Base-by-base conservation (phyloP, 64 coral and sea anemone species). In the Stichodactyla mertensii region DNA sequence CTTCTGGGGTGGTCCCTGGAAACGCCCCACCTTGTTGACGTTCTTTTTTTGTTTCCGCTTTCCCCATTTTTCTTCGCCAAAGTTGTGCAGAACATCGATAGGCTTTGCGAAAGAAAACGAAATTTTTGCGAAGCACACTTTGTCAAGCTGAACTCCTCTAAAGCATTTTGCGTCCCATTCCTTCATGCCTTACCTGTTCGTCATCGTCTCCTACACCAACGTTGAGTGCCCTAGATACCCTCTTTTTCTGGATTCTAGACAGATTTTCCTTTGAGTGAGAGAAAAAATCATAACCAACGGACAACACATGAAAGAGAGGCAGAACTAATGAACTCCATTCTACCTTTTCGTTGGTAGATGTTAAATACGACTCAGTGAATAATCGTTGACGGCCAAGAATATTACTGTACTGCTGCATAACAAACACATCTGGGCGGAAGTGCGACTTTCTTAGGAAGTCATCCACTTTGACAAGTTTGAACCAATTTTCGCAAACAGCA, bases 381-480 rank as follows among this genome's bases (percentile, higher is more conserved):
- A 88, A 22, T 26, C 86, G 19, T 79, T 88, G 86, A 10, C 86
- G 51, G 7, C 86, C 86, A 27, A 54, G 20, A 57, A 88, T 77
- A 79, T 88, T 57, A 36, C 19, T 14, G 31, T 88, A 58, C 15
- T 88, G 86, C n/a, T 79, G 51, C 56, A 52, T 57, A 6, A 61
- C 86, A 88, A 88, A 88, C 0, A 77, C 54, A 13, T 88, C 86
- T 4, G 66, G 55, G 7, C 86, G 18, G 26, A 88, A 88, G 22
- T 56, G 66, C 16, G 55, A 16, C 31, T 79, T 57, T 19, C 69
- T 78, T 55, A 71, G 55, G 20, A 87, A 87, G 67, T 87, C 86
- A 20, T 87, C 86, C 5, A 87, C 86, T 78, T 87, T 87, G 20
- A 87, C 86, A 15, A 87, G 16, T 57, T 88, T 88, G 15, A 88